Percentiles rank a stretch among this genome's conserved stretches.
These are phyloP conservation scores for Erebia epiphron DNA, from an alignment of 2,888 invertebrate species.

Conservation along the genomic window DNA sequence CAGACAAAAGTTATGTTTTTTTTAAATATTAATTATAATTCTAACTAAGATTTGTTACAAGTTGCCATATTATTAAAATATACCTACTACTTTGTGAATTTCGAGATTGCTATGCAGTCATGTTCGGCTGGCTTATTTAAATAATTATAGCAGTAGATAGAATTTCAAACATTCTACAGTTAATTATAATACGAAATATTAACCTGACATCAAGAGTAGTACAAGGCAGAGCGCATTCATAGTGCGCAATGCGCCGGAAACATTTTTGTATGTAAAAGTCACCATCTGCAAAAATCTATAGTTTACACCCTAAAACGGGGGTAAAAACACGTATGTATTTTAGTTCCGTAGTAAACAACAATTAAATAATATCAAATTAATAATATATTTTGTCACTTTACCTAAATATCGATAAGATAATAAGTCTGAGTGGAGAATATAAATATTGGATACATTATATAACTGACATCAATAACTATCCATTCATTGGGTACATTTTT, in stretches of 20 bases:
- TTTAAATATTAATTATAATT: neutral
- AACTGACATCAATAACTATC: slow-evolving; percentile 49
- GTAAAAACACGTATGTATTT: slow-evolving; percentile 18
- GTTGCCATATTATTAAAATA: neutral
- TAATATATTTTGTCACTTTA: slow-evolving; percentile 28
- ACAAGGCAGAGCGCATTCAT: slow-evolving; percentile 5
- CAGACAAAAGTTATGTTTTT: neutral
- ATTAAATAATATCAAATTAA: slow-evolving; percentile 19
- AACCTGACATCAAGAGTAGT: slow-evolving; percentile 13
- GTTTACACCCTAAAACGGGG: slow-evolving; percentile 18
- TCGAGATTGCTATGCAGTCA: neutral
- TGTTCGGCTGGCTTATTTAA: slow-evolving; percentile 6
- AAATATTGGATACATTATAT: slow-evolving; percentile 43
- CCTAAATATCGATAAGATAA: slow-evolving; percentile 30
- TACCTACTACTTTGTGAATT: neutral
- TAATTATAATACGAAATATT: slow-evolving; percentile 11
- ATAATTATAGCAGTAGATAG: slow-evolving; percentile 8
- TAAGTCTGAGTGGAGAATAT: slow-evolving; percentile 32
- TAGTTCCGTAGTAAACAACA: neutral
- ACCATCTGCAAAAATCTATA: slow-evolving; percentile 3
- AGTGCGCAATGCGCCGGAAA: neutral
- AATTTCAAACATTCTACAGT: slow-evolving; percentile 11
- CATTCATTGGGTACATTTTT: slow-evolving; percentile 45
- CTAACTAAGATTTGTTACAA: neutral
- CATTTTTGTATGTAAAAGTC: slow-evolving; percentile 2